Conservation (phyloP, 2,797 vertebrate genomes). For the Schizopygopsis pylzovi region DNA sequence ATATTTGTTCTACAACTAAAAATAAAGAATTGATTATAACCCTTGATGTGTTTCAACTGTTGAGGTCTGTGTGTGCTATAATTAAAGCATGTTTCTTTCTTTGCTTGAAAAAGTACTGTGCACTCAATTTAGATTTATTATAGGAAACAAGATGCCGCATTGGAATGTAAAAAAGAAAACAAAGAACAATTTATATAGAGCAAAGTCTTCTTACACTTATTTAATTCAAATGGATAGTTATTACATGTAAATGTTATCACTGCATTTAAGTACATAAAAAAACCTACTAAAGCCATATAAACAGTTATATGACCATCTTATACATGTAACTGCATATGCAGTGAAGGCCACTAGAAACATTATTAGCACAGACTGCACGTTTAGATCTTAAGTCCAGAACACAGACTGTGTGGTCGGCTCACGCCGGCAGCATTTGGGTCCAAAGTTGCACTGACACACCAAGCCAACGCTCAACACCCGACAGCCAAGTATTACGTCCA, state of each 20-base stretch:
- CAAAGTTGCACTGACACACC: too few species aligned
- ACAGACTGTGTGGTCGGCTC: too few species aligned
- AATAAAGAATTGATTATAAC: background rate
- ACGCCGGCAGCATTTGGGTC: too few species aligned
- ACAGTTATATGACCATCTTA: background rate
- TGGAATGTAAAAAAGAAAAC: background rate
- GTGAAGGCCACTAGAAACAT: background rate
- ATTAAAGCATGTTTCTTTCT: background rate
- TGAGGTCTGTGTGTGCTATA: background rate
- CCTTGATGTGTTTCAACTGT: background rate
- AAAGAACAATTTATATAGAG: background rate
- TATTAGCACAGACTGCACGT: background rate
- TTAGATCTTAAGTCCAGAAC: background rate
- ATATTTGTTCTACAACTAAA: background rate
- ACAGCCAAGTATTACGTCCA: too few species aligned
- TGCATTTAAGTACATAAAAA: too few species aligned
- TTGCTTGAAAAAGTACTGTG: background rate
- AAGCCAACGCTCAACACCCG: too few species aligned
- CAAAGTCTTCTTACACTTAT: background rate
- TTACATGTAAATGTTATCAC: background rate
- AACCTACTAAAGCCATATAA: background rate
- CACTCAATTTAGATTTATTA: background rate
- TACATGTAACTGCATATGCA: background rate
- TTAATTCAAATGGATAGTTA: background rate
- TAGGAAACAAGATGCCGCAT: background rate